These are phyloP conservation scores for Perognathus longimembris DNA, from an alignment of 2,113 vertebrate genomes.

Conservation along the genomic window DNA sequence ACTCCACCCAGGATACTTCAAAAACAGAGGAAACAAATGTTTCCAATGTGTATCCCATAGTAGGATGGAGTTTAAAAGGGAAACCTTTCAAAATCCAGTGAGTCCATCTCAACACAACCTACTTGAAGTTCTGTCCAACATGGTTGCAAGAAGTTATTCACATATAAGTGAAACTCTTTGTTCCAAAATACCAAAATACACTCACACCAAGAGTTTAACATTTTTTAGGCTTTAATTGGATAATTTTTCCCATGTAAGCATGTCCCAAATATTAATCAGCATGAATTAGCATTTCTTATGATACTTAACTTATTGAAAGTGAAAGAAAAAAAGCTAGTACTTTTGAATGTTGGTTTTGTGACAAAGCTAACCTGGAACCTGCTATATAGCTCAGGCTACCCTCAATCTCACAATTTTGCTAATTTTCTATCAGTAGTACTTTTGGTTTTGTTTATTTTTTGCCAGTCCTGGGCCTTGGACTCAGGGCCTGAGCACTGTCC, in stretches of 20 bases:
- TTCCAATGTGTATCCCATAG: background rate
- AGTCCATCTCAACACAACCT: background rate
- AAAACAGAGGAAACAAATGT: constrained; percentile 26
- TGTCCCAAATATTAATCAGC: background rate
- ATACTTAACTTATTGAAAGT: constrained; percentile 7
- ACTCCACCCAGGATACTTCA: background rate
- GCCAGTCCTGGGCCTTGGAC: too few relatives aligned
- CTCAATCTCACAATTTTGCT: background rate
- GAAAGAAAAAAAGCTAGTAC: background rate
- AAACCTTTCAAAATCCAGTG: background rate
- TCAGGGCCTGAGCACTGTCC: too few relatives aligned
- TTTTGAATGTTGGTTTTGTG: constrained; percentile 16
- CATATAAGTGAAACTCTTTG: background rate
- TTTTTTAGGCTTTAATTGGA: background rate
- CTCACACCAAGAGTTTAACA: background rate
- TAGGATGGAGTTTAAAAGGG: background rate
- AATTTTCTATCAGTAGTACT: background rate
- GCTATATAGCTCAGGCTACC: too few relatives aligned
- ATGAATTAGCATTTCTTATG: background rate
- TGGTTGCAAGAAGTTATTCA: background rate
- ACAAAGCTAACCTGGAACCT: too few relatives aligned
- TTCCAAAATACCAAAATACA: background rate
- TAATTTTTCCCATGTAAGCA: constrained; percentile 5
- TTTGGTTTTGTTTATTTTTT: too few relatives aligned
- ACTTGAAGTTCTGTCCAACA: background rate